Percentiles rank a stretch among this genome's conserved stretches.
Conservation (phyloP, 2,113 vertebrate species). For the Rissa tridactyla region DNA sequence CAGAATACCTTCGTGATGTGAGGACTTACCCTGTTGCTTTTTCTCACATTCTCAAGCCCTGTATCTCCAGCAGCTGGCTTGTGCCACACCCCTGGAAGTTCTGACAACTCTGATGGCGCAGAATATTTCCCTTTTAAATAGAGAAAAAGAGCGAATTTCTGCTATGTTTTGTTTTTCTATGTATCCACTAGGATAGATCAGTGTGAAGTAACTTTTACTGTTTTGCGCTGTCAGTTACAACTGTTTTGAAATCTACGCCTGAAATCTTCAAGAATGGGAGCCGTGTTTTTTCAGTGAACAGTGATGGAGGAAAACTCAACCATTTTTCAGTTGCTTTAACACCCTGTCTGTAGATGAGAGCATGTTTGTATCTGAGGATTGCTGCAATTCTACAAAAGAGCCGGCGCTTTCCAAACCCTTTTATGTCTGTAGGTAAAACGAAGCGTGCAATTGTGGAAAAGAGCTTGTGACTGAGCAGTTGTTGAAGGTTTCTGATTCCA, state of each 20-base stretch:
- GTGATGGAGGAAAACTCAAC: not conserved
- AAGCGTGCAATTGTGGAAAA: not conserved
- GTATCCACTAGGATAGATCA: not conserved
- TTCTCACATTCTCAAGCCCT: not conserved
- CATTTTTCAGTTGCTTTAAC: not conserved
- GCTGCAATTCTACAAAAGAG: not conserved
- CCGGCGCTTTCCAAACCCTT: not conserved
- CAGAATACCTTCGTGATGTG: not conserved
- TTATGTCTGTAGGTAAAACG: not conserved
- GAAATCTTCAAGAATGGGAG: not conserved
- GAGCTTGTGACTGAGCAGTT: not conserved
- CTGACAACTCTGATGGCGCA: not conserved
- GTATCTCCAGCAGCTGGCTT: not conserved
- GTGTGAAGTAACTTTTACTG: not conserved
- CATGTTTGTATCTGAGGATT: not conserved
- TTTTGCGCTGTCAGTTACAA: not conserved
- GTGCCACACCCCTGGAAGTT: not conserved
- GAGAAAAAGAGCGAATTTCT: not conserved
- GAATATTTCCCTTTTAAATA: not conserved
- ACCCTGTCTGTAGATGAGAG: not conserved
- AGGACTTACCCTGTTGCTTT: accelerated
- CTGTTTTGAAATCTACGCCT: not conserved
- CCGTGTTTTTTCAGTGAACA: not conserved
- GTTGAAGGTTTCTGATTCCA: not conserved
- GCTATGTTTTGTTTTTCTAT: not conserved